Percentiles rank a stretch among this genome's conserved stretches.
These are phyloP conservation scores for Anguilla rostrata DNA, from an alignment of 2,113 vertebrate species.

Conservation along the genomic window DNA sequence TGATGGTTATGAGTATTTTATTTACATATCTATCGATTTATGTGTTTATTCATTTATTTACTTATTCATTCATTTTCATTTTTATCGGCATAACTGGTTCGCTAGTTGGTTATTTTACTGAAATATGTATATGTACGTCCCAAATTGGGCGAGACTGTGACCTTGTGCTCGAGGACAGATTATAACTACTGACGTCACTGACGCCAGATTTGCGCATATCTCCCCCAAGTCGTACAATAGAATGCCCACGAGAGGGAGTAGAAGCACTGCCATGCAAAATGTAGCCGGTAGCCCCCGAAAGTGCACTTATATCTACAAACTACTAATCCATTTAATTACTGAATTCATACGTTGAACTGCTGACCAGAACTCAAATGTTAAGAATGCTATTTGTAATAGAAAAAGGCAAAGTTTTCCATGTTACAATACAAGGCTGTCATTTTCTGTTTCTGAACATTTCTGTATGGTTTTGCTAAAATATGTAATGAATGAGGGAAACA, in stretches of 20 bases:
- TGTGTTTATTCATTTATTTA: neutral
- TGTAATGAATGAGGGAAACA: too few relatives aligned
- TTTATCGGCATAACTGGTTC: neutral
- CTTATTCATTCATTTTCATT: neutral
- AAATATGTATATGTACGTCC: neutral
- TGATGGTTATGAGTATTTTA: neutral
- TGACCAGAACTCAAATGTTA: neutral
- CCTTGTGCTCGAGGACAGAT: conserved; percentile 51
- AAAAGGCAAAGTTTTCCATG: neutral
- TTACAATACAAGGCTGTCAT: too few relatives aligned
- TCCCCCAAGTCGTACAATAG: conserved; percentile 5
- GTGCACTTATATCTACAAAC: neutral
- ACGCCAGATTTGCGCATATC: conserved; percentile 29
- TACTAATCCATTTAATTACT: neutral
- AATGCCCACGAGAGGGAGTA: conserved; percentile 43
- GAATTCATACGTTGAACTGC: neutral
- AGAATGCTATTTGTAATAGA: neutral
- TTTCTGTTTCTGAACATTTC: too few relatives aligned
- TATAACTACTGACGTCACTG: conserved; percentile 42
- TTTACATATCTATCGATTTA: neutral
- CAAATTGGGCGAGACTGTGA: conserved; percentile 32
- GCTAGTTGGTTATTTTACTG: neutral
- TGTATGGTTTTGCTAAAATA: too few relatives aligned
- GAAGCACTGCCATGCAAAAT: neutral
- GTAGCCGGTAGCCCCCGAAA: neutral